Evolutionary conservation across 1,140 invertebrate species (phyloP).

Genomic region (Pseudomyrmex cubaensis): DNA sequence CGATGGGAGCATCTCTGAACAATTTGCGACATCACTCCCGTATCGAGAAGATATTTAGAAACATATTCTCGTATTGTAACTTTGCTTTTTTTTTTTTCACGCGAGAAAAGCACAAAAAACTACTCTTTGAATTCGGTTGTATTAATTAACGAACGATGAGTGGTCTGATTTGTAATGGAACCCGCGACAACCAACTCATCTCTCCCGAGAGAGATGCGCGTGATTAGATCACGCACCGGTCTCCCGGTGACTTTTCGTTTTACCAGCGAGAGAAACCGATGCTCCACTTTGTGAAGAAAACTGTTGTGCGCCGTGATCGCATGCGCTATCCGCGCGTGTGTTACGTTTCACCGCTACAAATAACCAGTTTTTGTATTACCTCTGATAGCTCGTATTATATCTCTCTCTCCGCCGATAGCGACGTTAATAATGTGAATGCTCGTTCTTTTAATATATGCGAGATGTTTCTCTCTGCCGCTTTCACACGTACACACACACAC

Average conservation of each 20-base stretch:
- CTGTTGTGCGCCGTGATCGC: neutral
- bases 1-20: too few species aligned
- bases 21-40: too few species aligned
- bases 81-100: neutral
- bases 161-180: slow-evolving; percentile 40
- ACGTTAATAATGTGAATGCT: slow-evolving; percentile 11
- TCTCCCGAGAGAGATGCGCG: neutral
- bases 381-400: too few species aligned
- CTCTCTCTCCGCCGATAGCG: neutral
- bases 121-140: slow-evolving; percentile 10
- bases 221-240: slow-evolving; percentile 31
- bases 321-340: neutral
- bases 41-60: too few species aligned
- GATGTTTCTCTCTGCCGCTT: slow-evolving; percentile 1
- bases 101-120: neutral
- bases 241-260: slow-evolving; percentile 49
- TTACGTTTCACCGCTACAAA: neutral
- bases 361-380: too few species aligned
- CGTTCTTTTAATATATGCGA: slow-evolving; percentile 21
- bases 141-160: slow-evolving; percentile 52
- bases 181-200: slow-evolving; percentile 46
- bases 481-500: too few species aligned
- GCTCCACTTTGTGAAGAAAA: slow-evolving; percentile 41
- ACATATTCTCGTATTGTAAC: neutral
- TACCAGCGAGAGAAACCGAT: slow-evolving; percentile 23